Evolutionary conservation across 2,888 invertebrate genomes (phyloP).

Genomic region (Nymphalis c-album): DNA sequence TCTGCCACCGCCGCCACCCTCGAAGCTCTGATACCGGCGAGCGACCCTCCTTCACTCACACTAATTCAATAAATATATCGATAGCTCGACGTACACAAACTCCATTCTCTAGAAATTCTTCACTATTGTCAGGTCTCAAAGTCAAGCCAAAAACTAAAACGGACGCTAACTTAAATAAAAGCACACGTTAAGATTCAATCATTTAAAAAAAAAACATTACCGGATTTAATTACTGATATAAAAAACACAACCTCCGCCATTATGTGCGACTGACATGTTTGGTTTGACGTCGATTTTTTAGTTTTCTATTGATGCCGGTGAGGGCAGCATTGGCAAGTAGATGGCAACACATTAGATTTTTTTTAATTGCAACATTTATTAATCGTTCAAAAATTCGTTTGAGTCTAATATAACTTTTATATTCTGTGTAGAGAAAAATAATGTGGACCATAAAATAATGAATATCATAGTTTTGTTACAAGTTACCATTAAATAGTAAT

Average conservation of each 20-base stretch:
- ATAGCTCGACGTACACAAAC: conserved; percentile 53
- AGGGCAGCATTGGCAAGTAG: conserved; percentile 25
- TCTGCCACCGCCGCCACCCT: conserved; percentile 79
- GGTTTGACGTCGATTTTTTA: conserved; percentile 72
- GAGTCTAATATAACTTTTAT: background rate
- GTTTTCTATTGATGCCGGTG: conserved; percentile 45
- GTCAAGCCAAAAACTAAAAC: conserved; percentile 27
- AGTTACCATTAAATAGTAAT: too few species aligned
- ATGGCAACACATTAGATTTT: background rate
- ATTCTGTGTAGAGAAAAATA: too few species aligned
- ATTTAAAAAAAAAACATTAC: conserved; percentile 51
- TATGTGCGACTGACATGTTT: conserved; percentile 64
- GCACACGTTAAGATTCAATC: conserved; percentile 42
- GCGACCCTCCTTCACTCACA: conserved; percentile 46
- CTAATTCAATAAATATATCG: conserved; percentile 65
- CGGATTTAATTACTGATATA: conserved; percentile 51
- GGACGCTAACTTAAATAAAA: conserved; percentile 20
- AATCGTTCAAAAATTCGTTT: background rate
- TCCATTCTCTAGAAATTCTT: conserved; percentile 47
- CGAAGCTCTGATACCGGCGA: conserved; percentile 82
- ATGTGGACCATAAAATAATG: too few species aligned
- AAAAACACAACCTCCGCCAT: conserved; percentile 75
- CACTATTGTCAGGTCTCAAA: conserved; percentile 26
- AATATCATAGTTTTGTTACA: too few species aligned
- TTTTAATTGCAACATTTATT: conserved; percentile 1